A percentile compares a stretch with the other conserved stretches of the same genome.
Evolutionary conservation across 2,888 invertebrate species (phyloP).

Genomic region (Cryptus armator): DNA sequence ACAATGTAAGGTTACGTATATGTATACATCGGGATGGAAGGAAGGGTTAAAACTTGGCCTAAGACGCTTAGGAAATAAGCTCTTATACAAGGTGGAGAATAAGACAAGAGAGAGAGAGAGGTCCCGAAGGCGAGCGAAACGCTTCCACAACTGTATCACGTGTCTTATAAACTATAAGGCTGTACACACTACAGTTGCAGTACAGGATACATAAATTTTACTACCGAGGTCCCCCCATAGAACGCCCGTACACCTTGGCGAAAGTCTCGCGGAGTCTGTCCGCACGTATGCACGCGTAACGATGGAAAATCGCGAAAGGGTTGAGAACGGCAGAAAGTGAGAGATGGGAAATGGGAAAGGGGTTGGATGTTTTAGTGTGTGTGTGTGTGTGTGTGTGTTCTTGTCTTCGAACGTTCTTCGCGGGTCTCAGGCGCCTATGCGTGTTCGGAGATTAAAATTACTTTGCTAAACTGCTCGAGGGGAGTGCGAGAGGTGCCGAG

Average conservation of each 20-base stretch:
- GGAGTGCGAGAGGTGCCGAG: constrained; percentile 70
- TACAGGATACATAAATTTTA: constrained; percentile 48
- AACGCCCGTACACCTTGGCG: neutral
- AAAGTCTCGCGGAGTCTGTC: constrained; percentile 42
- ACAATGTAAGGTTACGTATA: constrained; percentile 31
- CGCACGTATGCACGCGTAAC: constrained; percentile 28
- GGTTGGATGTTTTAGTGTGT: constrained; percentile 12
- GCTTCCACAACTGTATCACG: constrained; percentile 53
- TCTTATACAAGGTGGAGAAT: constrained; percentile 83
- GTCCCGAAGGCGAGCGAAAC: constrained; percentile 55
- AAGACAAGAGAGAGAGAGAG: constrained; percentile 76
- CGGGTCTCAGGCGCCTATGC: constrained; percentile 71
- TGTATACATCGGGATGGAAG: constrained; percentile 57
- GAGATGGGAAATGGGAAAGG: constrained; percentile 39
- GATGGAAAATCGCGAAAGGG: constrained; percentile 28
- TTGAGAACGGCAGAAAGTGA: constrained; percentile 33
- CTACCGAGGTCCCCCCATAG: constrained; percentile 19
- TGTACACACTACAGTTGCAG: constrained; percentile 27
- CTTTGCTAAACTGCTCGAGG: constrained; percentile 81
- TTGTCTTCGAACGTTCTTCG: constrained; percentile 51
- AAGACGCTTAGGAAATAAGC: constrained; percentile 84
- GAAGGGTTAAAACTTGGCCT: constrained; percentile 83
- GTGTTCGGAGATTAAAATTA: constrained; percentile 84
- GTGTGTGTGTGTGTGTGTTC: constrained; percentile 21
- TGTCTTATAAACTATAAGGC: constrained; percentile 50